These are phyloP conservation scores for Stenotaenia linearis DNA, from an alignment of 2,888 invertebrate genomes.

Conservation along the genomic window DNA sequence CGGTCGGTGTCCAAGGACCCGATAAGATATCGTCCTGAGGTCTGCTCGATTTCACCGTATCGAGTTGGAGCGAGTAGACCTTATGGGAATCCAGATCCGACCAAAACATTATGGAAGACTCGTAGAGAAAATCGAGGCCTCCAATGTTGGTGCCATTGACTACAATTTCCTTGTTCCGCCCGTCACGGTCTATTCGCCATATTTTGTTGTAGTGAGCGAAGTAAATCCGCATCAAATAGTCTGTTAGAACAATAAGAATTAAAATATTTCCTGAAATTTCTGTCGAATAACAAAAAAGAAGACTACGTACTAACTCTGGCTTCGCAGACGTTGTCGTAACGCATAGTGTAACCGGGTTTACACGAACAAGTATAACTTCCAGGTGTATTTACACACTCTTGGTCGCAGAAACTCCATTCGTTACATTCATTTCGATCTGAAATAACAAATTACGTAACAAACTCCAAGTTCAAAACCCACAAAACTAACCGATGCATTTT, in stretches of 20 bases:
- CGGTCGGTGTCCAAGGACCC: constrained; percentile 82
- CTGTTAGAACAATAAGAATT: no score
- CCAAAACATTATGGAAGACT: constrained; percentile 74
- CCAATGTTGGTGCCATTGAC: constrained; percentile 79
- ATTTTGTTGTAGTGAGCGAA: constrained; percentile 68
- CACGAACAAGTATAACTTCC: constrained; percentile 79
- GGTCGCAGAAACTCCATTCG: constrained; percentile 93
- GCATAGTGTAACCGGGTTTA: constrained; percentile 65
- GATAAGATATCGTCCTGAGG: constrained; percentile 60
- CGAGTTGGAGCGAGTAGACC: constrained; percentile 35
- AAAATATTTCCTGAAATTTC: no score
- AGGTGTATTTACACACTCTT: constrained; percentile 81
- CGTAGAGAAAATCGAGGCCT: constrained; percentile 77
- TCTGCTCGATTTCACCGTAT: background rate
- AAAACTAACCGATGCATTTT: constrained; percentile 64
- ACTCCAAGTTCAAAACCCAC: background rate
- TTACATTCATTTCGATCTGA: constrained; percentile 83
- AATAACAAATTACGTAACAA: constrained; percentile 30
- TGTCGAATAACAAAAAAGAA: background rate
- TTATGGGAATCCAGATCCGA: constrained; percentile 62
- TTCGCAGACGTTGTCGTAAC: constrained; percentile 50
- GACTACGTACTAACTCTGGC: constrained; percentile 43
- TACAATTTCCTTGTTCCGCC: constrained; percentile 51
- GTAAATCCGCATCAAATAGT: constrained; percentile 51
- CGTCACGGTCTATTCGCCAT: constrained; percentile 63